phyloP scores from a whole-genome alignment of 2,113 vertebrate species.

The Uria lomvia region DNA sequence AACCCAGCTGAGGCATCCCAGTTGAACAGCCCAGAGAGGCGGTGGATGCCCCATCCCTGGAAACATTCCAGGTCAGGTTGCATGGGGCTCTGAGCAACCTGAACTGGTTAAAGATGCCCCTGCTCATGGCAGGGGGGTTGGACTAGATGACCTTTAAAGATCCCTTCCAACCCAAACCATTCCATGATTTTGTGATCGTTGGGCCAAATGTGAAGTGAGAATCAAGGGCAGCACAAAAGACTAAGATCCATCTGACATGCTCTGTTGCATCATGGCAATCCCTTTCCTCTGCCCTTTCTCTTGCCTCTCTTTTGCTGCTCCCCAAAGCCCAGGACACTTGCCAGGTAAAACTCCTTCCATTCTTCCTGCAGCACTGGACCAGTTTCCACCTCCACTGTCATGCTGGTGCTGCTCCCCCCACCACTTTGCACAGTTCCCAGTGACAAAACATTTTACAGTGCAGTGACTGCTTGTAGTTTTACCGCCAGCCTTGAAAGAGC shows the following conservation, averaged over 20 bases:
- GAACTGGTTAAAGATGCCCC: background rate
- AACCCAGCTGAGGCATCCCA: background rate
- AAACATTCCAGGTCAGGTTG: background rate
- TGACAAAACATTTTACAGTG: background rate
- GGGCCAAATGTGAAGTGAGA: background rate
- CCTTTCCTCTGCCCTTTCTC: background rate
- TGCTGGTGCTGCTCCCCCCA: fast-evolving
- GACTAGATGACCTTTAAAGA: background rate
- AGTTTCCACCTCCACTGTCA: background rate
- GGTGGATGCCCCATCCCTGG: too few species aligned
- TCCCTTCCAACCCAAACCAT: background rate
- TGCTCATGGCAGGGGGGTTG: fast-evolving
- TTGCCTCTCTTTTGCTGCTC: background rate
- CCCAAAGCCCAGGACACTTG: too few species aligned
- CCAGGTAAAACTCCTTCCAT: background rate
- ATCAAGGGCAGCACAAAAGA: background rate
- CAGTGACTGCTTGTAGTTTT: background rate
- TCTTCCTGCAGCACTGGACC: background rate
- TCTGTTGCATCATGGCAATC: background rate
- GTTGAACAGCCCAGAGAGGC: fast-evolving
- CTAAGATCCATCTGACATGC: fast-evolving
- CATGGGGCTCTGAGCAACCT: background rate
- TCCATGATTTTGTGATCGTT: too few species aligned
- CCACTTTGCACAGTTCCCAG: background rate
- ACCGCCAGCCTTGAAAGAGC: background rate